Evolutionary conservation across 2,888 invertebrate genomes (phyloP).

Genomic region (Cosmopolites sordidus): DNA sequence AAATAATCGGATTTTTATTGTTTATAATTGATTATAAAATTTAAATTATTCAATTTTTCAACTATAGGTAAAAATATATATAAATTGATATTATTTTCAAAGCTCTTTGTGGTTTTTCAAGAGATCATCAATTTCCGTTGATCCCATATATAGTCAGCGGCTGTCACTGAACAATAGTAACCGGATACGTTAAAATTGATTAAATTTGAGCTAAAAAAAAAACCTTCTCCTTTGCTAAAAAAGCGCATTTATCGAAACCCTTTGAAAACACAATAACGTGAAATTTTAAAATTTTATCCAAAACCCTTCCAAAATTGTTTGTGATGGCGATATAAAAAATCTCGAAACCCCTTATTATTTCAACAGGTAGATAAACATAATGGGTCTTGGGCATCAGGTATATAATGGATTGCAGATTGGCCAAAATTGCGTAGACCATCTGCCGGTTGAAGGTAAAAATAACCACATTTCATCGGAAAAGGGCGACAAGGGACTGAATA

Average conservation of each 20-base stretch:
- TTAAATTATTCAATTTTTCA: no score
- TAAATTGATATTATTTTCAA: no score
- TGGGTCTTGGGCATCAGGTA: constrained; percentile 16
- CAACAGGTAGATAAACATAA: constrained; percentile 31
- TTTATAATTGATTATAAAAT: no score
- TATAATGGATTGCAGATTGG: constrained; percentile 25
- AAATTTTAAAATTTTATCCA: constrained; percentile 29
- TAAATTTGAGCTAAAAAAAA: constrained; percentile 5
- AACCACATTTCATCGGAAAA: constrained; percentile 28
- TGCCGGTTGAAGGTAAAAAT: constrained; percentile 26
- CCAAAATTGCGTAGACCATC: constrained; percentile 36
- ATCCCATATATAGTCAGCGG: no score
- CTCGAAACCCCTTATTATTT: constrained; percentile 17
- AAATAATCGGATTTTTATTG: no score
- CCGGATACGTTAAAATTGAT: constrained; percentile 1
- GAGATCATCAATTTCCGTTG: no score
- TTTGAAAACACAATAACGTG: constrained; percentile 9
- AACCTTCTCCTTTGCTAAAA: constrained; percentile 10
- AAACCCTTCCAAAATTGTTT: constrained; percentile 18
- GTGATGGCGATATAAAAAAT: constrained; percentile 11
- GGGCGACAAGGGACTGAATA: constrained; percentile 28
- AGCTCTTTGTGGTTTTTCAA: no score
- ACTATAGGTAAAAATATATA: no score
- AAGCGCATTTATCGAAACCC: constrained; percentile 7
- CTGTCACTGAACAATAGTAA: not conserved